phyloP scores from a whole-genome alignment of 2,888 invertebrate species.

The Choreutis nemorana region DNA sequence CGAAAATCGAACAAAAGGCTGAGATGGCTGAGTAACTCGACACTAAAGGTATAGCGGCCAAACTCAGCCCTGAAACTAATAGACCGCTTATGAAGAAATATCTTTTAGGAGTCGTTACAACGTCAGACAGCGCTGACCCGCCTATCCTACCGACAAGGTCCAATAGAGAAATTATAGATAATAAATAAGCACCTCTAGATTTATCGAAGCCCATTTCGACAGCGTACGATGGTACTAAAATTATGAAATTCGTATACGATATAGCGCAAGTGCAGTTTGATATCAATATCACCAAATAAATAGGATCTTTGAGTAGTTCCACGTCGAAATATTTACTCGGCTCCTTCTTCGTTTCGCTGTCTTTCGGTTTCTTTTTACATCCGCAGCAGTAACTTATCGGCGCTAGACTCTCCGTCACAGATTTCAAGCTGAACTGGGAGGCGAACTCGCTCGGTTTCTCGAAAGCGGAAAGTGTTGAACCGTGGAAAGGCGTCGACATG shows the following conservation, averaged over 20 bases:
- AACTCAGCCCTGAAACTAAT: constrained; percentile 77
- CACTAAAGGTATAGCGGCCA: constrained; percentile 76
- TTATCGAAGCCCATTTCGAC: constrained; percentile 75
- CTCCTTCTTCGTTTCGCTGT: constrained; percentile 38
- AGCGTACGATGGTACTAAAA: constrained; percentile 81
- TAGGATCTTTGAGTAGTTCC: constrained; percentile 76
- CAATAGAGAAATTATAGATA: constrained; percentile 82
- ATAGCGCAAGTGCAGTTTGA: constrained; percentile 88
- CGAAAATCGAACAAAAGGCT: constrained; percentile 78
- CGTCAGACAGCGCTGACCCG: constrained; percentile 83
- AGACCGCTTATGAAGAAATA: constrained; percentile 85
- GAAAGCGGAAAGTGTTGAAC: constrained; percentile 79
- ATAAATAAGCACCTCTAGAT: constrained; percentile 72
- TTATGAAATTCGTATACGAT: constrained; percentile 87
- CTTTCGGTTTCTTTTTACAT: constrained; percentile 32
- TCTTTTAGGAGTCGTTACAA: constrained; percentile 78
- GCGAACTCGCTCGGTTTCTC: constrained; percentile 81
- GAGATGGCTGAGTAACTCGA: constrained; percentile 70
- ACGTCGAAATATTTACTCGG: constrained; percentile 77
- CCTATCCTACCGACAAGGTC: constrained; percentile 86
- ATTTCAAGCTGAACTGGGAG: constrained; percentile 78
- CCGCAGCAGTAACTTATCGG: constrained; percentile 46
- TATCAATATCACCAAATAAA: constrained; percentile 82
- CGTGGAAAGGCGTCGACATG: constrained; percentile 85
- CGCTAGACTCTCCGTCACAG: constrained; percentile 66